Evolutionary conservation across 2,113 vertebrate genomes (phyloP).

Genomic region (Chitala chitala): DNA sequence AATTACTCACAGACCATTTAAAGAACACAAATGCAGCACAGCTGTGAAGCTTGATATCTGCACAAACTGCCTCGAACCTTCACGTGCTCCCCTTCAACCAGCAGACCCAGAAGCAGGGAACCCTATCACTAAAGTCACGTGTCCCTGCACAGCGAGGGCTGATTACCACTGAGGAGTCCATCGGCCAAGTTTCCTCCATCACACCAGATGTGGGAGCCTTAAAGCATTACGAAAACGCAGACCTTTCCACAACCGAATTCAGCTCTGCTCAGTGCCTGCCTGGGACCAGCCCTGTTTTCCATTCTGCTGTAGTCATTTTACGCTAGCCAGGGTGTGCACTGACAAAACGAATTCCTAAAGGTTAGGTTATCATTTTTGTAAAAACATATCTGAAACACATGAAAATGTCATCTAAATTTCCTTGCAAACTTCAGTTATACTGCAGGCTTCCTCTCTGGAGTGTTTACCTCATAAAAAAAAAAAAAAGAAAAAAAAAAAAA

Average conservation of each 20-base stretch:
- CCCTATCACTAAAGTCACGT: not conserved
- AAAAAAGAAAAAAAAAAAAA: no score
- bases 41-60: constrained; percentile 41
- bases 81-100: not conserved
- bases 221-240: not conserved
- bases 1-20: constrained; percentile 31
- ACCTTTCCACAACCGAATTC: constrained; percentile 12
- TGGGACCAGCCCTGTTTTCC: constrained; percentile 25
- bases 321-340: constrained; percentile 13
- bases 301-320: constrained; percentile 19
- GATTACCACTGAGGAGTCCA: not conserved
- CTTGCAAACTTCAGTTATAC: constrained; percentile 39
- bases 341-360: constrained; percentile 50
- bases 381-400: constrained; percentile 56
- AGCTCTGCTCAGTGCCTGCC: not conserved
- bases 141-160: not conserved
- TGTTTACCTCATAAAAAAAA: constrained; percentile 18
- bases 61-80: constrained; percentile 8
- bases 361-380: constrained; percentile 40
- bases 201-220: not conserved
- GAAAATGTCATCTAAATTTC: constrained; percentile 54
- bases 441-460: constrained; percentile 44
- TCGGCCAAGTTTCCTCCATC: not conserved
- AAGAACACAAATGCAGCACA: constrained; percentile 30
- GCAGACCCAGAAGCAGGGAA: not conserved